phyloP scores from a whole-genome alignment of 2,888 invertebrate genomes.

The Thymelicus acteon region DNA sequence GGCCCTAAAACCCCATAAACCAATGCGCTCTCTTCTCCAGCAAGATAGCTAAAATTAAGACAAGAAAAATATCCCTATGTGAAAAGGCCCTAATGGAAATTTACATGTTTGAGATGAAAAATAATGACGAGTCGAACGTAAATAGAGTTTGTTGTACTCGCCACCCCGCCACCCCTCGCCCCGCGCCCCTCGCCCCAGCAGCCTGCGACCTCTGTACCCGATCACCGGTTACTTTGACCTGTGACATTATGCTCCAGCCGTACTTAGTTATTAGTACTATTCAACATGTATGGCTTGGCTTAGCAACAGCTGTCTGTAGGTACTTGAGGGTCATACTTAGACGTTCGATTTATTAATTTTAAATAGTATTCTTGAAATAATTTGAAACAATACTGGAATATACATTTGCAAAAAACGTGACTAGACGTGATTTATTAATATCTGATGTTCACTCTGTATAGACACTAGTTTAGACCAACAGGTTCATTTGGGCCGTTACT shows the following conservation, averaged over 20 bases:
- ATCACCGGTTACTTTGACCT: conserved; percentile 8
- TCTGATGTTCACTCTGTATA: too few species aligned
- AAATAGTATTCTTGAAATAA: too few species aligned
- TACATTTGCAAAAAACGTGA: too few species aligned
- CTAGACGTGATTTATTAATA: too few species aligned
- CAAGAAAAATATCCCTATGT: neutral
- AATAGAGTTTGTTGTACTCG: conserved; percentile 5
- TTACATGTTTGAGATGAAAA: conserved; percentile 5
- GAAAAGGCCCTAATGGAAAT: neutral
- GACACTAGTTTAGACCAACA: too few species aligned
- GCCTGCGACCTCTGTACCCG: conserved; percentile 1
- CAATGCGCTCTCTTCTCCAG: too few species aligned
- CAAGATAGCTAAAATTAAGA: too few species aligned
- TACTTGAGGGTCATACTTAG: neutral
- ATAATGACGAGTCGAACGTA: conserved; percentile 3
- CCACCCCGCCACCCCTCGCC: too few species aligned
- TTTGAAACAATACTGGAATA: too few species aligned
- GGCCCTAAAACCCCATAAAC: too few species aligned
- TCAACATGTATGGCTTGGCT: neutral
- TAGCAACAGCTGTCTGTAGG: neutral
- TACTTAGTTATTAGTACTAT: neutral
- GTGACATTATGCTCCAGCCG: neutral
- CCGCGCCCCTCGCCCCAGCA: neutral
- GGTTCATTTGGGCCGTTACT: too few species aligned
- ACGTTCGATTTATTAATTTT: neutral